phyloP scores from a whole-genome alignment of 2,113 vertebrate genomes.

The Podiceps cristatus region DNA sequence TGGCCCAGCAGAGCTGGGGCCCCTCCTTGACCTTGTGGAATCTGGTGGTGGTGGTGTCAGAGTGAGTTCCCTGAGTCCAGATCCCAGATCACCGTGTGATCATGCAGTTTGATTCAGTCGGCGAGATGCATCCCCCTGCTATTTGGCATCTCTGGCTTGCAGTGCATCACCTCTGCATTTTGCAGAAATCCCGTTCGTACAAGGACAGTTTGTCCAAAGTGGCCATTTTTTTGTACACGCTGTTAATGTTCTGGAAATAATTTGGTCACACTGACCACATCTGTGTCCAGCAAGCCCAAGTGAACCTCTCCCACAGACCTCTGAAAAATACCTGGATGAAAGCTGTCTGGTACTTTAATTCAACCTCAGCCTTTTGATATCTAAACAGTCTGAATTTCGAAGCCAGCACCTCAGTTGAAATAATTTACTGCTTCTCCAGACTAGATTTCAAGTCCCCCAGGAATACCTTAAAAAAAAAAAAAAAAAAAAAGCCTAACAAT shows the following conservation, averaged over 20 bases:
- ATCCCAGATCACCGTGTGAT: not conserved
- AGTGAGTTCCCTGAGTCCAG: fast-evolving
- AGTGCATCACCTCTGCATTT: not conserved
- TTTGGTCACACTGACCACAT: not conserved
- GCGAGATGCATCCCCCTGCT: fast-evolving
- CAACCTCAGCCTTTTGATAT: not conserved
- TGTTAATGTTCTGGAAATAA: not conserved
- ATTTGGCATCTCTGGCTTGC: not conserved
- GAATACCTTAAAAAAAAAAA: not conserved
- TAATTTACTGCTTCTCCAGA: not conserved
- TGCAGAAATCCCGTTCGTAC: not conserved
- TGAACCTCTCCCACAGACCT: not conserved
- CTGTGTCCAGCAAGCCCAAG: not conserved
- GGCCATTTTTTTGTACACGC: fast-evolving
- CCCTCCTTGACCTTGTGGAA: not conserved
- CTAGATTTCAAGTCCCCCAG: not conserved
- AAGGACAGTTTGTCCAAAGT: not conserved
- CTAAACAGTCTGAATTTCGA: not conserved
- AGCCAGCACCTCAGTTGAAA: not conserved
- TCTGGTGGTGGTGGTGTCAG: not conserved
- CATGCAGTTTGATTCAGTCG: not conserved
- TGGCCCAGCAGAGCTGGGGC: not conserved
- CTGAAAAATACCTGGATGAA: not conserved
- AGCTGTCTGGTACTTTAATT: not conserved
- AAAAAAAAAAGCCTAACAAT: not conserved